phyloP scores from a whole-genome alignment of 2,888 invertebrate species.

The Polyploca ridens region DNA sequence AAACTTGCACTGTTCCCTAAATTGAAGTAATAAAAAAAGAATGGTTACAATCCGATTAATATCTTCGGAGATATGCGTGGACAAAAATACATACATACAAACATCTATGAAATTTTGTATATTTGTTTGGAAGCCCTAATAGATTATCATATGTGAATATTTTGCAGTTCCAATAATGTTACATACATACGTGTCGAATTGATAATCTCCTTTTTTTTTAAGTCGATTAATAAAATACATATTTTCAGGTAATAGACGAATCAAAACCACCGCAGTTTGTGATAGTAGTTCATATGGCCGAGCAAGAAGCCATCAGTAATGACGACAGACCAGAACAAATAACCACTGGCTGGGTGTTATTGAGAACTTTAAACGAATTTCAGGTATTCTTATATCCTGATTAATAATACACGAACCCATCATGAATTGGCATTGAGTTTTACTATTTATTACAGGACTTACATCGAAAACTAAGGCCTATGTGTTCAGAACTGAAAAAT shows the following conservation, averaged over 20 bases:
- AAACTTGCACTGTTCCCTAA: no score
- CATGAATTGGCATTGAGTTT: background rate
- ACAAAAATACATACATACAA: no score
- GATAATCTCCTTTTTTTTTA: no score
- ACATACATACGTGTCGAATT: no score
- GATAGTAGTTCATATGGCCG: conserved; percentile 91
- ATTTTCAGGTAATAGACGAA: conserved; percentile 83
- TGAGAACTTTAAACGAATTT: conserved; percentile 85
- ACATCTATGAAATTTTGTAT: no score
- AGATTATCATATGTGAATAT: no score
- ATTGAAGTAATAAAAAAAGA: no score
- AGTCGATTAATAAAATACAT: background rate
- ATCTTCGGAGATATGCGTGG: no score
- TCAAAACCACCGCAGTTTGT: conserved; percentile 89
- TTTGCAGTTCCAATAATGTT: no score
- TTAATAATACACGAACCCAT: background rate
- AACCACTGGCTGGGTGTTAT: conserved; percentile 78
- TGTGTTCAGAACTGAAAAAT: conserved; percentile 92
- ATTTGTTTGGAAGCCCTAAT: no score
- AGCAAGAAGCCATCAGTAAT: conserved; percentile 79
- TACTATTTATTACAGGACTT: conserved; percentile 88
- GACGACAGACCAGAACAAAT: conserved; percentile 81
- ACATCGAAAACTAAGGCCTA: conserved; percentile 92
- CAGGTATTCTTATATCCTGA: conserved; percentile 76
- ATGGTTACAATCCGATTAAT: no score